Base-by-base conservation (phyloP, 2,888 invertebrate genomes). In the Limnephilus auricula region DNA sequence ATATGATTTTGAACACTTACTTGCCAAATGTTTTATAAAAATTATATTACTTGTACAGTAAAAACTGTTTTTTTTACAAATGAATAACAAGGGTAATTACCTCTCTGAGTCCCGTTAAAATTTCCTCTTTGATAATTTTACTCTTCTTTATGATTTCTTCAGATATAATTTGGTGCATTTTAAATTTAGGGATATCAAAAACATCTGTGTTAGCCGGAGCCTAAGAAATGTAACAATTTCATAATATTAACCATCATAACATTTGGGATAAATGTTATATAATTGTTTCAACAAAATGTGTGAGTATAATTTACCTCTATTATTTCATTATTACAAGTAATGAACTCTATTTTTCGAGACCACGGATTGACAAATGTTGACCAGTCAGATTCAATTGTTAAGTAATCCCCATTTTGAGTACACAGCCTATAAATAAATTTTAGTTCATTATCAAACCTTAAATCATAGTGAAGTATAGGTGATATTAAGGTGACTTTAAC, bases 301-400 rank as follows among this genome's bases (percentile, higher is more conserved):
- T 18, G 32, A 87, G 2, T 87, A 65, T 32, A 40, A 85, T n/a
- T 94, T 95, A 97, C 97, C 96, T 97, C 97, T 92, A 98, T 94
- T 0, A 99, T 97, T 91, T 97, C 95, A 95, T 99, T 98, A 94
- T 98, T 97, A 50, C 98, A 99, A 93, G 97, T 97, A 89, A 99
- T 97, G 94, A 99, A 98, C 94, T 99, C 99, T 90, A 99, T 95
- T 94, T 98, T 97, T 94, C 97, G 97, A 0, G 98, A 98, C 99
- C 99, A 99, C 0, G 99, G 99, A 95, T 99, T 99, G 85, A 99
- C 97, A 94, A 99, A 99, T 93, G 98, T 98, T 0, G 98, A 98
- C 99, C 99, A 99, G 94, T 99, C 98, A 0, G 99, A 98, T 95
- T 98, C 98, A 82, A 99, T 95, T 92, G 97, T 96, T n/a, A 98